Percentiles rank a stretch among this genome's conserved stretches.
These are phyloP conservation scores for Ceratoteleas bidentatus DNA, from an alignment of 1,140 invertebrate species.

Conservation along the genomic window DNA sequence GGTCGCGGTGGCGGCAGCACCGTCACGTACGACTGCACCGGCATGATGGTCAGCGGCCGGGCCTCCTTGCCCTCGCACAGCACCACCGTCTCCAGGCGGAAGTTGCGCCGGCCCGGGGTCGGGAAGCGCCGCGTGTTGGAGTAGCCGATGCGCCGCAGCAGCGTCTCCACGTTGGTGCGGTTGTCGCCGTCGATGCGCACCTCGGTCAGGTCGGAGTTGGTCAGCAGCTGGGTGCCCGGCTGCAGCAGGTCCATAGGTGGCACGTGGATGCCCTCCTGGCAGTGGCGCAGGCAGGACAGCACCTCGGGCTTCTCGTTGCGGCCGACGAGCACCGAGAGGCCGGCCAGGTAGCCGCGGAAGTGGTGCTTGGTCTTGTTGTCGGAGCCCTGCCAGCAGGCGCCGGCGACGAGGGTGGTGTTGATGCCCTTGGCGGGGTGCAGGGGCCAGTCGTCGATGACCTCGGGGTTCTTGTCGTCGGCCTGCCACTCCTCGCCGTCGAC, in stretches of 20 bases:
- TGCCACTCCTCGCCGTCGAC: conserved; percentile 94
- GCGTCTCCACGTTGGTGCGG: conserved; percentile 92
- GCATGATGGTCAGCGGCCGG: conserved; percentile 82
- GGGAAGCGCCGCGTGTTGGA: conserved; percentile 94
- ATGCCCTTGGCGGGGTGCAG: conserved; percentile 96
- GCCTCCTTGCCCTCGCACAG: conserved; percentile 82
- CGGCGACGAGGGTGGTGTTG: conserved; percentile 96
- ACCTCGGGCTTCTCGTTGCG: conserved; percentile 90
- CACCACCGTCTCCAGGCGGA: conserved; percentile 90
- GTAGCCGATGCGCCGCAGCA: conserved; percentile 94
- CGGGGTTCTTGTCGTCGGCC: conserved; percentile 91
- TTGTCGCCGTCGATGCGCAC: conserved; percentile 95
- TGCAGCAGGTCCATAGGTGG: conserved; percentile 89
- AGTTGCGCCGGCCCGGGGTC: conserved; percentile 94
- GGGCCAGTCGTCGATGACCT: conserved; percentile 99
- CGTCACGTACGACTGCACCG: conserved; percentile 92
- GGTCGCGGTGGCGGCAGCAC: conserved; percentile 92
- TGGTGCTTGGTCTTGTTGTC: conserved; percentile 94
- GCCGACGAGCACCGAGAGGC: conserved; percentile 90
- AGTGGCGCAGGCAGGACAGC: conserved; percentile 91
- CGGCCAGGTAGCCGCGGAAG: conserved; percentile 93
- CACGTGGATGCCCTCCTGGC: conserved; percentile 90
- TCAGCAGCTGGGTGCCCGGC: conserved; percentile 87
- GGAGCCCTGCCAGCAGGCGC: conserved; percentile 98
- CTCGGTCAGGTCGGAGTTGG: conserved; percentile 91